Evolutionary conservation across 2,797 vertebrate species (phyloP), one percentile per base, ranked within the genome.

Genomic region (Sebastes cheni): DNA sequence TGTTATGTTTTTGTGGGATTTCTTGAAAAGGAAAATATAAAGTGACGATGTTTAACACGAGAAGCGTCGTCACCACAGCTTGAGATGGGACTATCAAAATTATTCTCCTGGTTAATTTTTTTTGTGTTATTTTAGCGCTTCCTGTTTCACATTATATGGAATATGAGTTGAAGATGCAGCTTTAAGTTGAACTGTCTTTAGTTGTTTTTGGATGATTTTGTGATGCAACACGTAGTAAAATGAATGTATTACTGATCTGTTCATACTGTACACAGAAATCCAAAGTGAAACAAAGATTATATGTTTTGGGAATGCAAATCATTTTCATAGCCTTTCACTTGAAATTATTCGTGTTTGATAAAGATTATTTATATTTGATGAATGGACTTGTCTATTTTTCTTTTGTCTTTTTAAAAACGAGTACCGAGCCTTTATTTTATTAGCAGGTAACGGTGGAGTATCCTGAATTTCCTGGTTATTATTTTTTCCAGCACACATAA

Each of bases 261-360:
- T 81, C 18, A 66, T 77, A 14, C 25, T 69, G 32, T 64, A 23
- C 39, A 75, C 75, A 72, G 18, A 78, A 67, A 82, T 75, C 42
- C 46, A 62, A 69, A 80, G 60, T 62, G 11, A 77, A 69, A 80
- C 55, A 56, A 72, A 79, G 39, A 76, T 25, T 50, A 20, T 52
- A 67, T 82, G 42, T 62, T 80, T 84, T 79, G 27, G 27, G 32
- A 86, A 79, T 72, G 67, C 42, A 75, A 79, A 67, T 80, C 5
- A 82, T 75, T 81, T 82, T 80, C 62, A 77, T 34, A 78, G 69
- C 56, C 25, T 77, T 81, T 78, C 55, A 68, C 73, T 65, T 81
- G 72, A 80, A 82, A 81, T 58, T 2, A n/a, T 74, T 69, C 83
- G 68, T 88, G 84, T 87, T 91, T 88, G 62, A 88, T 89, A 91